These are phyloP conservation scores for Donacobius atricapilla DNA, from an alignment of 2,113 vertebrate genomes.

Conservation along the genomic window DNA sequence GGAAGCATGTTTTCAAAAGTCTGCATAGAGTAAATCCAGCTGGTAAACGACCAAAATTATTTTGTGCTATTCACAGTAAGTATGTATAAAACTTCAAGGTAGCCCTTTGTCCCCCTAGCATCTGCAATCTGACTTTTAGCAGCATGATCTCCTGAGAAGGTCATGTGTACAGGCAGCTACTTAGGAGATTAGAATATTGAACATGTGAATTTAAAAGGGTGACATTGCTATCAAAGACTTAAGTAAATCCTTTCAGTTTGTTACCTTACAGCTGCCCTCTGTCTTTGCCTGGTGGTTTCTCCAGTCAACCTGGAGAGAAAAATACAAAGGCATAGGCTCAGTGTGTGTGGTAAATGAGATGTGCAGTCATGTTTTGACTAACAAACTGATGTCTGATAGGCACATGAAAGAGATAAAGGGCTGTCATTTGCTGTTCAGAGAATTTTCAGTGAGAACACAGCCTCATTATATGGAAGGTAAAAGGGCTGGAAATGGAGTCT, in stretches of 20 bases:
- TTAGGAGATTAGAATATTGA: background rate
- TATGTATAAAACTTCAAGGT: background rate
- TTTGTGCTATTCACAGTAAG: background rate
- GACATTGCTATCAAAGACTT: background rate
- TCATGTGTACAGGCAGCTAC: background rate
- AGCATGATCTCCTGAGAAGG: background rate
- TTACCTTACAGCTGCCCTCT: background rate
- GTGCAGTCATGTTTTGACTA: background rate
- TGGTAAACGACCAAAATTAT: background rate
- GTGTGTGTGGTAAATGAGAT: background rate
- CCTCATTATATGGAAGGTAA: background rate
- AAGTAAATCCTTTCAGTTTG: background rate
- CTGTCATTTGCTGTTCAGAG: background rate
- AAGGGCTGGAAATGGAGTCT: background rate
- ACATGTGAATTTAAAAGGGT: background rate
- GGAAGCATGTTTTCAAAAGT: background rate
- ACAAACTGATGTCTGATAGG: background rate
- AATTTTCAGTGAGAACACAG: background rate
- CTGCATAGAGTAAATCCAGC: background rate
- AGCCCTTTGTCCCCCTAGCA: fast-evolving
- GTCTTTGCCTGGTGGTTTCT: background rate
- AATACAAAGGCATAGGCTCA: background rate
- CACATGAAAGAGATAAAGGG: background rate
- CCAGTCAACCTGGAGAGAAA: background rate
- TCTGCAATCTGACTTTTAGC: background rate